Percentiles rank a stretch among this genome's conserved stretches.
Evolutionary conservation across 2,113 vertebrate genomes (phyloP).

Genomic region (Nicator chloris): DNA sequence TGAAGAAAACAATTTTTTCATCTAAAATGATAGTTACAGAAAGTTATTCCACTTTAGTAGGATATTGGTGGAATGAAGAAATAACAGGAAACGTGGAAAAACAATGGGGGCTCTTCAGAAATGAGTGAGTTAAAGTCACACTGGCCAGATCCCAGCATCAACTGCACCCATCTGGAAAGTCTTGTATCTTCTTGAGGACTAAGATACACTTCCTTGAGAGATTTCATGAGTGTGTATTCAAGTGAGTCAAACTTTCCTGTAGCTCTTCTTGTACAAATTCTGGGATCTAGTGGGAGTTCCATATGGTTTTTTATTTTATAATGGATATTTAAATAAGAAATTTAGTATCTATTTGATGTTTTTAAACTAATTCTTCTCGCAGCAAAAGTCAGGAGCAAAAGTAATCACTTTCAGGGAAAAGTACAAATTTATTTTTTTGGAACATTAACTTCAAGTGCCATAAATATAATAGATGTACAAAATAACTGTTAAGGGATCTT

Average conservation of each 20-base stretch:
- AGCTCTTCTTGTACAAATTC: background rate
- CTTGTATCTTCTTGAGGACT: background rate
- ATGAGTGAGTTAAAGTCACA: background rate
- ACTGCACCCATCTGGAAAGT: background rate
- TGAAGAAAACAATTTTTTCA: background rate
- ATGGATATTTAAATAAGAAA: background rate
- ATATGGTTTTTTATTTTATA: background rate
- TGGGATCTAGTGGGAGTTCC: background rate
- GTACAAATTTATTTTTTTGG: background rate
- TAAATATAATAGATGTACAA: background rate
- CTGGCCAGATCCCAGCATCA: background rate
- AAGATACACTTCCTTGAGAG: background rate
- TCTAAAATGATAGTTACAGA: background rate
- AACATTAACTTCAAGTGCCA: background rate
- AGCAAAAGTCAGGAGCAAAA: background rate
- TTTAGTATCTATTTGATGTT: background rate
- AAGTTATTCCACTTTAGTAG: background rate
- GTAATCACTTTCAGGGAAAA: background rate
- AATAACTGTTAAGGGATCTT: background rate
- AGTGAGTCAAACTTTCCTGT: background rate
- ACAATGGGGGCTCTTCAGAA: background rate
- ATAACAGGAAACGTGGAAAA: background rate
- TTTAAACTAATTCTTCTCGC: background rate
- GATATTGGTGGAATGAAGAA: background rate
- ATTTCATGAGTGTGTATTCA: background rate